phyloP scores from a whole-genome alignment of 2,113 vertebrate genomes.

The Rissa tridactyla region DNA sequence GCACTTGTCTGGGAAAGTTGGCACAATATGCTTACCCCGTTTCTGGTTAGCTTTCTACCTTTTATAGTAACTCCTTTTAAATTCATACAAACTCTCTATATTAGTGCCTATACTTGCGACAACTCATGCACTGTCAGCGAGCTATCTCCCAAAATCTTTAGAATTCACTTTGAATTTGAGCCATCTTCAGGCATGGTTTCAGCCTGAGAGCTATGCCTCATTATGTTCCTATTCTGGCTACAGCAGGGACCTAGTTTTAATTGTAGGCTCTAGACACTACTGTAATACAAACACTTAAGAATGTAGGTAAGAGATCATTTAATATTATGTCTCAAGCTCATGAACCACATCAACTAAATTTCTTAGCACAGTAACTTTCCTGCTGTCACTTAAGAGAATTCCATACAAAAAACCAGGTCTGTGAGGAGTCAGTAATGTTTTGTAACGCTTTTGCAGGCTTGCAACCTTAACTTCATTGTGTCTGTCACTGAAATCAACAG shows the following conservation, averaged over 20 bases:
- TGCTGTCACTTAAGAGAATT: neutral
- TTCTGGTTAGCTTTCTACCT: neutral
- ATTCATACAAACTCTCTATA: neutral
- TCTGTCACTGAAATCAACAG: neutral
- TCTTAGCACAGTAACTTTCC: neutral
- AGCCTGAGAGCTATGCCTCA: neutral
- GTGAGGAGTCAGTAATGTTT: neutral
- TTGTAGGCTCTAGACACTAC: neutral
- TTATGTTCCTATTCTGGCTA: neutral
- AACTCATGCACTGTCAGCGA: neutral
- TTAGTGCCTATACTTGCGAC: neutral
- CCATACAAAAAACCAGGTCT: neutral
- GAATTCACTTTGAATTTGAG: neutral
- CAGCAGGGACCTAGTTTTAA: neutral
- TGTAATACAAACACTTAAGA: neutral
- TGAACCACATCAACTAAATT: neutral
- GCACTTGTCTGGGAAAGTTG: neutral
- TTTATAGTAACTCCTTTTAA: neutral
- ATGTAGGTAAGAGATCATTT: neutral
- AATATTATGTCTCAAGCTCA: neutral
- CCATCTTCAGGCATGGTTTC: neutral
- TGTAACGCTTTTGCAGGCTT: neutral
- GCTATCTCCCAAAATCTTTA: neutral
- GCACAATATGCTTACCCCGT: neutral
- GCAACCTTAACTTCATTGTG: neutral